phyloP scores from a whole-genome alignment of 2,888 invertebrate species.

The Phymatocera aterrima region DNA sequence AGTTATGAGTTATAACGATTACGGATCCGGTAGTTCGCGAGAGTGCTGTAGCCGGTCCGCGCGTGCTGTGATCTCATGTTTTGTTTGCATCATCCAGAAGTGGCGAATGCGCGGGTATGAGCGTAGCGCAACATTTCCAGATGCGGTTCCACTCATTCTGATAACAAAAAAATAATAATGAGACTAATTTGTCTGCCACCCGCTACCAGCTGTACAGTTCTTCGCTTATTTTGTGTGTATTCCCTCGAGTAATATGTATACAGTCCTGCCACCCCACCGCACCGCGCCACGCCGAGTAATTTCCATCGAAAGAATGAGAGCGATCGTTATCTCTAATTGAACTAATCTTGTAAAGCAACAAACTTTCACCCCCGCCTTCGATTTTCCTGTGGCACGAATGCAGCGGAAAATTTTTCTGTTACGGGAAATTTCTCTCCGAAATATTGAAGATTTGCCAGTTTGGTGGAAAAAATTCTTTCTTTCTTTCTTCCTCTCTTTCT shows the following conservation, averaged over 20 bases:
- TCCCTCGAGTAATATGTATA: background rate
- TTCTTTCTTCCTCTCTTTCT: no score
- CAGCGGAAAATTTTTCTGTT: no score
- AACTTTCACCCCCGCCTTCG: slow-evolving; percentile 10
- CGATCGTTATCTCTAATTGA: slow-evolving; percentile 27
- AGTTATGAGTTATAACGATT: slow-evolving; percentile 25
- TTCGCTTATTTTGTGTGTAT: background rate
- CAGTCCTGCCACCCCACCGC: background rate
- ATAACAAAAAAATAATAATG: slow-evolving; percentile 48
- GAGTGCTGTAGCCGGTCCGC: slow-evolving; percentile 40
- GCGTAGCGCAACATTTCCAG: slow-evolving; percentile 57
- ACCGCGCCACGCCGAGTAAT: background rate
- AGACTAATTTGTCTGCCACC: slow-evolving; percentile 59
- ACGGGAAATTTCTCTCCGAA: no score
- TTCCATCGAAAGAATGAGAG: slow-evolving; percentile 5
- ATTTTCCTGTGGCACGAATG: no score
- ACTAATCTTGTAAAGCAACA: slow-evolving; percentile 3
- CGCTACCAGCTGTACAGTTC: slow-evolving; percentile 43
- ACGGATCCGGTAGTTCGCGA: slow-evolving; percentile 46
- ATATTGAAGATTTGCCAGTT: no score
- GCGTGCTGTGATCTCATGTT: slow-evolving; percentile 21
- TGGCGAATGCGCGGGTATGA: slow-evolving; percentile 10
- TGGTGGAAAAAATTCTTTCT: no score
- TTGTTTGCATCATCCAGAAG: background rate
- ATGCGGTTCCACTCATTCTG: slow-evolving; percentile 50